Conservation (phyloP, 1,140 invertebrate genomes). For the Drosophila sproati region DNA sequence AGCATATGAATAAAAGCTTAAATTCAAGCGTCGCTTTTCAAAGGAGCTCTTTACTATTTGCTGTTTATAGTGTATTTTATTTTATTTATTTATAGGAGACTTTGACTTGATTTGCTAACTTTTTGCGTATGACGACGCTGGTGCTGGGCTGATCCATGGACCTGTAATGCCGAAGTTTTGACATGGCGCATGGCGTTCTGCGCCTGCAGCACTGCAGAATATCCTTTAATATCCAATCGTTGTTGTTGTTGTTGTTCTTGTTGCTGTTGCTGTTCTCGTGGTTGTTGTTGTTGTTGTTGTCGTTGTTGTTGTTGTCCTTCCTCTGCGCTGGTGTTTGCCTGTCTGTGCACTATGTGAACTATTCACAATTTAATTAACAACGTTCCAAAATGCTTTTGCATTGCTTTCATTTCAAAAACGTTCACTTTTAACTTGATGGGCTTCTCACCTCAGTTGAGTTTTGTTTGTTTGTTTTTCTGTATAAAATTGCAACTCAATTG, state of each 20-base stretch:
- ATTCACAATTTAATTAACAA: conserved; percentile 6
- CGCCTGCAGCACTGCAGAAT: conserved; percentile 60
- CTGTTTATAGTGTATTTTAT: conserved; percentile 8
- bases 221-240: conserved; percentile 22
- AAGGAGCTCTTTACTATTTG: not conserved
- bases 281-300: conserved; percentile 4
- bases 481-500: not conserved
- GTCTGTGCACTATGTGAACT: conserved; percentile 1
- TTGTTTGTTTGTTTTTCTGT: not conserved
- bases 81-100: conserved; percentile 11
- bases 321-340: not conserved
- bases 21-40: not conserved
- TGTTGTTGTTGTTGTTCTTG: not conserved
- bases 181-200: conserved; percentile 83
- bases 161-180: conserved; percentile 85
- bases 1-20: conserved; percentile 4
- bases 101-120: conserved; percentile 66
- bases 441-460: not conserved
- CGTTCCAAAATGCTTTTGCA: conserved; percentile 6
- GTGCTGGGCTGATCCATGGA: conserved; percentile 82
- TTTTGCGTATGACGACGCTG: conserved; percentile 81
- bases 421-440: conserved; percentile 1
- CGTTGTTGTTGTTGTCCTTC: conserved; percentile 5
- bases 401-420: not conserved
- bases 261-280: not conserved